Conservation (phyloP, 2,888 invertebrate genomes). For the Dyspetes luteomarginatus region DNA sequence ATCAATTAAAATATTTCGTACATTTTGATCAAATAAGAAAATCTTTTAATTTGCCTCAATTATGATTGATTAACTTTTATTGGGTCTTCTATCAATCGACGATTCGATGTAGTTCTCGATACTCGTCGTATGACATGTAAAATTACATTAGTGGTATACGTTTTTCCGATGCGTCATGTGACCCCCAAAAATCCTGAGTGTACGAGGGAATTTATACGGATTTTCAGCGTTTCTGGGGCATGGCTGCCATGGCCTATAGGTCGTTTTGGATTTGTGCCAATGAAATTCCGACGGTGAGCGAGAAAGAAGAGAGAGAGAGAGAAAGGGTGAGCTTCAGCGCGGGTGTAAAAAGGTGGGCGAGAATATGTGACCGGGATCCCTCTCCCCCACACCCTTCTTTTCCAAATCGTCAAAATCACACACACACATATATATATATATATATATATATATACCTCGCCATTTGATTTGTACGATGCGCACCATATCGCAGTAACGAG, state of each 20-base stretch:
- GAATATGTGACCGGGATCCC: background rate
- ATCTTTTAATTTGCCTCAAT: no score
- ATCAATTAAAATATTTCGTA: no score
- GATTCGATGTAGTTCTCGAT: constrained; percentile 42
- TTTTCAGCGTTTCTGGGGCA: constrained; percentile 68
- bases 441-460: constrained; percentile 67
- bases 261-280: constrained; percentile 74
- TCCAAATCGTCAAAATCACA: no score
- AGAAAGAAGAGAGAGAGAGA: no score
- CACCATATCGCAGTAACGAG: constrained; percentile 56
- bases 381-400: constrained; percentile 3
- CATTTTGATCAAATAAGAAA: no score
- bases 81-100: no score
- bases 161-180: background rate
- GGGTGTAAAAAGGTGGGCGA: constrained; percentile 29
- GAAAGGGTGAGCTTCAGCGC: constrained; percentile 30
- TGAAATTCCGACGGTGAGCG: constrained; percentile 70
- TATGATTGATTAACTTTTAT: no score
- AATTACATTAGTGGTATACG: background rate
- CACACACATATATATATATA: no score
- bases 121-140: constrained; percentile 23
- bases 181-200: constrained; percentile 7
- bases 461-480: constrained; percentile 72
- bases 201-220: constrained; percentile 56
- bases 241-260: constrained; percentile 52